These are phyloP conservation scores for Cochlearius cochlearius DNA, from an alignment of 2,113 vertebrate genomes.

Conservation along the genomic window DNA sequence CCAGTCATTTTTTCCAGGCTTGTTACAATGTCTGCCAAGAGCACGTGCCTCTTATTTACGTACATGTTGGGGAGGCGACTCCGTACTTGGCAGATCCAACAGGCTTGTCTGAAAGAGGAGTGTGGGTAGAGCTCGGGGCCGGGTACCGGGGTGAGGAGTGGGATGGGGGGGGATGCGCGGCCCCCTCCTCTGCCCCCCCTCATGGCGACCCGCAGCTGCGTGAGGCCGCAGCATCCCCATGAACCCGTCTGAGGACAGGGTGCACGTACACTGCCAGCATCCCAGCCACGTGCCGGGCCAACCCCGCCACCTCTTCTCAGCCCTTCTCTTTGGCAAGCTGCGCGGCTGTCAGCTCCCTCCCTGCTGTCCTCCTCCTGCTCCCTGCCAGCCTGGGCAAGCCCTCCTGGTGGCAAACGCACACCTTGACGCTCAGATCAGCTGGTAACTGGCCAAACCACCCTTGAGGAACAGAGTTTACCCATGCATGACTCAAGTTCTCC, in stretches of 20 bases:
- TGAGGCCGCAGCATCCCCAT: background rate
- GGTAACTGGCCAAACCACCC: background rate
- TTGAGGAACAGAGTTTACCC: background rate
- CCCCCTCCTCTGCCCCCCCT: background rate
- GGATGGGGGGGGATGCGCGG: fast-evolving
- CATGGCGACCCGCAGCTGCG: fast-evolving
- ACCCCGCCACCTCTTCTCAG: background rate
- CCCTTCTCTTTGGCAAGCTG: background rate
- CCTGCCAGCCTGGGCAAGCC: background rate
- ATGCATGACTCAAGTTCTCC: background rate
- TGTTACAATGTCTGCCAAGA: background rate
- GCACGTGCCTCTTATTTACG: background rate
- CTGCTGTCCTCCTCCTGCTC: background rate
- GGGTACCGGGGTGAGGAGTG: background rate
- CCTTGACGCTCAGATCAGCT: background rate
- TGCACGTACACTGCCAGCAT: fast-evolving
- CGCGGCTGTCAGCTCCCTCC: background rate
- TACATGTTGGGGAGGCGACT: background rate
- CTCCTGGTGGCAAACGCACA: background rate
- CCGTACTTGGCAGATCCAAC: background rate
- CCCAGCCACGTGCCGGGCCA: background rate
- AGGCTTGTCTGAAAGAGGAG: background rate
- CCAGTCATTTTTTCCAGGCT: conserved; percentile 29
- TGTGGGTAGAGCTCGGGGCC: background rate
- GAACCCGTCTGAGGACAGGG: background rate